Conservation (phyloP, 2,797 vertebrate species). For the Periophthalmus magnuspinnatus region DNA sequence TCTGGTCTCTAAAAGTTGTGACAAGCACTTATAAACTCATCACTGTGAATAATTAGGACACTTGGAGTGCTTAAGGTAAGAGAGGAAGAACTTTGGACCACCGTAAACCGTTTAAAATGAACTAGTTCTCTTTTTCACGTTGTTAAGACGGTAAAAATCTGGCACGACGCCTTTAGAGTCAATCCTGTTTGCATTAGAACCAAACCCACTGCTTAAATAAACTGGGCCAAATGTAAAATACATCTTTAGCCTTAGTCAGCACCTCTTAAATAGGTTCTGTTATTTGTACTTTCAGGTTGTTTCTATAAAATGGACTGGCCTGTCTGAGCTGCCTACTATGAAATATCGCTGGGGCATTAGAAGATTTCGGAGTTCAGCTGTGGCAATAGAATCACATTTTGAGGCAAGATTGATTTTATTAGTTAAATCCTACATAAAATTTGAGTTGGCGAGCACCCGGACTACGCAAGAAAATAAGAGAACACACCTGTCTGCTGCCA, state of each 20-base stretch:
- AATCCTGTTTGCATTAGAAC: conserved; percentile 7
- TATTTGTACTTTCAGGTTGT: conserved; percentile 6
- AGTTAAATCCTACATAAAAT: not conserved
- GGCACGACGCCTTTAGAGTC: not conserved
- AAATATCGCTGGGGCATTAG: not conserved
- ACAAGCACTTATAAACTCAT: too few species aligned
- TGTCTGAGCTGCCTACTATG: not conserved
- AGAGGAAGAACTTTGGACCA: too few species aligned
- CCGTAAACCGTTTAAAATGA: too few species aligned
- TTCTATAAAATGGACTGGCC: not conserved
- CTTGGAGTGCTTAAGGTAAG: too few species aligned
- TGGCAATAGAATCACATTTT: not conserved
- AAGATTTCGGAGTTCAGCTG: not conserved
- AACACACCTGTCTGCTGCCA: not conserved
- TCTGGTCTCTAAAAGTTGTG: too few species aligned
- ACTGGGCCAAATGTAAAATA: not conserved
- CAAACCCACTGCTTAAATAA: conserved; percentile 3
- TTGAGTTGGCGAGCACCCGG: not conserved
- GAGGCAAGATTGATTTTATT: not conserved
- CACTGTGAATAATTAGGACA: too few species aligned
- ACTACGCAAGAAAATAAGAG: not conserved
- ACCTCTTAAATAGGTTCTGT: not conserved
- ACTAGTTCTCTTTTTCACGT: too few species aligned
- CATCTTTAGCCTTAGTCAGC: not conserved
- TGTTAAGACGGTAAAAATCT: not conserved